A percentile compares a stretch with the other conserved stretches of the same genome.
phyloP scores from a whole-genome alignment of 2,113 vertebrate genomes.

The Cochlearius cochlearius region DNA sequence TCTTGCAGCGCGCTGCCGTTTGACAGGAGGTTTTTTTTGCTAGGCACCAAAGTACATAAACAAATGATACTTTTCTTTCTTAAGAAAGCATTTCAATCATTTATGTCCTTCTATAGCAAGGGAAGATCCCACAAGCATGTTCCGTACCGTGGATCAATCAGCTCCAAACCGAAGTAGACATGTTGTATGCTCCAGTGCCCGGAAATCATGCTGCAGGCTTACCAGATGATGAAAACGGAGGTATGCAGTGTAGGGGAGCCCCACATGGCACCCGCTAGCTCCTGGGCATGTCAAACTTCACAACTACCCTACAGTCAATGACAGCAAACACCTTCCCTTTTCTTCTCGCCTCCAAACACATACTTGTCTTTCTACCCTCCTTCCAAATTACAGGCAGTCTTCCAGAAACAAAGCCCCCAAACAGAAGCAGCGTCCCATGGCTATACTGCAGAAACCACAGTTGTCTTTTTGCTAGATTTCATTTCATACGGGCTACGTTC shows the following conservation, averaged over 20 bases:
- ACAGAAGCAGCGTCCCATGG: conserved; percentile 72
- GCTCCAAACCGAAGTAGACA: conserved; percentile 86
- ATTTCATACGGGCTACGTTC: conserved; percentile 77
- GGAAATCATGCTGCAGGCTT: conserved; percentile 85
- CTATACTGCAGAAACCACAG: conserved; percentile 68
- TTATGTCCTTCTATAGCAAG: conserved; percentile 73
- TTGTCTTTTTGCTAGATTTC: conserved; percentile 71
- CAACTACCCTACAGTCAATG: conserved; percentile 79
- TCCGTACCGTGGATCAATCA: conserved; percentile 86
- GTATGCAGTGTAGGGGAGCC: conserved; percentile 76
- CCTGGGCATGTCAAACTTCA: conserved; percentile 84
- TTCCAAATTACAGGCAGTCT: conserved; percentile 72
- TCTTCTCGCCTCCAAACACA: conserved; percentile 73
- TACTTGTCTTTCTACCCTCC: conserved; percentile 68
- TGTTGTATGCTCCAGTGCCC: conserved; percentile 84
- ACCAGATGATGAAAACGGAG: conserved; percentile 90
- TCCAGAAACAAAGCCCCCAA: conserved; percentile 79
- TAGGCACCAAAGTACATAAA: conserved; percentile 61
- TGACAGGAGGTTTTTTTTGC: conserved; percentile 45
- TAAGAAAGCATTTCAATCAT: conserved; percentile 81
- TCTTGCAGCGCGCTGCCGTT: not conserved
- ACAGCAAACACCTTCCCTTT: conserved; percentile 82
- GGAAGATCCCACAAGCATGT: conserved; percentile 81
- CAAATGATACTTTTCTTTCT: conserved; percentile 70
- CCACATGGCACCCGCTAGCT: conserved; percentile 82